Evolutionary conservation across 37 sponge, comb jelly and placozoan genomes (phyloP), one percentile per base, ranked within the genome.

Genomic region (Ianthella basta): DNA sequence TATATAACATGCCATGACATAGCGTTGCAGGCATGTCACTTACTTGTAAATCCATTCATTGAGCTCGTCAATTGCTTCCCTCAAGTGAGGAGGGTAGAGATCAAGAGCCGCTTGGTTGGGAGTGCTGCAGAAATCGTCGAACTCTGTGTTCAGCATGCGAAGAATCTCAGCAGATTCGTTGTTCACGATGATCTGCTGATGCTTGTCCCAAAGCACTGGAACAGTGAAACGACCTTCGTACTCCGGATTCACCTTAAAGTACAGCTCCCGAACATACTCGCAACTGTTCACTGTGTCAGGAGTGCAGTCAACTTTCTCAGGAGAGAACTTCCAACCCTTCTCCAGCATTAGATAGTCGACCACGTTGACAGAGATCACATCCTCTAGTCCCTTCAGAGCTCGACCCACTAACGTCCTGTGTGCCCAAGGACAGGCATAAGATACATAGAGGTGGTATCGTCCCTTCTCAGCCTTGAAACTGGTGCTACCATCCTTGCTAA

Each of bases 361-460:
- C 8, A 92, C 87, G 69, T 92, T 82, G 55, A 96, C 65, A 0
- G 90, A 79, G 56, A 94, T 91, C 18, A 81, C 91, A 29, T 92
- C 87, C 80, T 94, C 94, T 0, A 96, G 88, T 0, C 97, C 97
- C 70, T 96, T 96, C 73, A 94, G 64, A 44, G 85, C 86, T 1
- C 97, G 79, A 15, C 35, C 60, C 41, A 96, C 86, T 16, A 94
- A 77, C 4, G 97, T 87, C 15, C 97, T 73, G 56, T 96, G 95
- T 5, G 97, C 97, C 88, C 89, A 97, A 21, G 97, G 97, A 82
- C 97, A 97, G 18, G 93, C 95, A n/a, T 84, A 83, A 55, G 97
- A 92, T 4, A 97, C 91, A 75, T 95, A 97, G 41, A 97, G 83
- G 60, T 97, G 97, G 83, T 97, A 97, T 19, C 97, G 95, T 0